Evolutionary conservation across 2,888 invertebrate genomes (phyloP).

Genomic region (Chaetogeoica ovagalla): DNA sequence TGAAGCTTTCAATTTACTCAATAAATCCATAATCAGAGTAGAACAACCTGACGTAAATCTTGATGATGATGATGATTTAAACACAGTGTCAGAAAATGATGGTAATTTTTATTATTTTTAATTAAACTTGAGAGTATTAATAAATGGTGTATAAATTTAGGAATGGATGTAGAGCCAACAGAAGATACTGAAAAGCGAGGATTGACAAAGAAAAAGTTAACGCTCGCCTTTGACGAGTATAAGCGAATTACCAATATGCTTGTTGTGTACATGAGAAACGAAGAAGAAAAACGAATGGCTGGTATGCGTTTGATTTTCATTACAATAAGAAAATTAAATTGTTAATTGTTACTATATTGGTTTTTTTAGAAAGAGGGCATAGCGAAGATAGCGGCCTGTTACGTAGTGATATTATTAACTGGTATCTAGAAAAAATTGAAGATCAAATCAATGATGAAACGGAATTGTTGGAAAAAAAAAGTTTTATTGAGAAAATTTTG

Average conservation of each 20-base stretch:
- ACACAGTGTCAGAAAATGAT: slow-evolving; percentile 39
- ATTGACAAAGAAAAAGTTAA: slow-evolving; percentile 70
- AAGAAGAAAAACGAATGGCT: slow-evolving; percentile 64
- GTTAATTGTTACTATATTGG: too few species aligned
- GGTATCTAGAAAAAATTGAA: slow-evolving; percentile 89
- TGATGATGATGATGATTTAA: slow-evolving; percentile 69
- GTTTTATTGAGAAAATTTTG: slow-evolving; percentile 89
- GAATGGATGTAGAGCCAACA: slow-evolving; percentile 31
- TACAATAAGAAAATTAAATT: not conserved
- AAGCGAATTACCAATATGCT: slow-evolving; percentile 89
- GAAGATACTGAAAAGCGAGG: slow-evolving; percentile 35
- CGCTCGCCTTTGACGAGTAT: slow-evolving; percentile 90
- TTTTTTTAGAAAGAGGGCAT: slow-evolving; percentile 30
- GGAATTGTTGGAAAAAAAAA: slow-evolving; percentile 84
- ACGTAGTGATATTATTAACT: slow-evolving; percentile 74
- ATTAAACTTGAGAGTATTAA: not conserved
- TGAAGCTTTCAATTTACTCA: slow-evolving; percentile 86
- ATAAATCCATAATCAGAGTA: slow-evolving; percentile 95
- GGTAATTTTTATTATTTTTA: slow-evolving; percentile 16
- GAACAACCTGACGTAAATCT: slow-evolving; percentile 96
- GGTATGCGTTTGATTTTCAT: slow-evolving; percentile 37
- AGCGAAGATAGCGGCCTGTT: slow-evolving; percentile 43
- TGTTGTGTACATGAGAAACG: slow-evolving; percentile 83
- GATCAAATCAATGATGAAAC: slow-evolving; percentile 88
- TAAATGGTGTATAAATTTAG: slow-evolving; percentile 9